Conservation (phyloP, 2,888 invertebrate species). For the Xestoiulus laeticollis region DNA sequence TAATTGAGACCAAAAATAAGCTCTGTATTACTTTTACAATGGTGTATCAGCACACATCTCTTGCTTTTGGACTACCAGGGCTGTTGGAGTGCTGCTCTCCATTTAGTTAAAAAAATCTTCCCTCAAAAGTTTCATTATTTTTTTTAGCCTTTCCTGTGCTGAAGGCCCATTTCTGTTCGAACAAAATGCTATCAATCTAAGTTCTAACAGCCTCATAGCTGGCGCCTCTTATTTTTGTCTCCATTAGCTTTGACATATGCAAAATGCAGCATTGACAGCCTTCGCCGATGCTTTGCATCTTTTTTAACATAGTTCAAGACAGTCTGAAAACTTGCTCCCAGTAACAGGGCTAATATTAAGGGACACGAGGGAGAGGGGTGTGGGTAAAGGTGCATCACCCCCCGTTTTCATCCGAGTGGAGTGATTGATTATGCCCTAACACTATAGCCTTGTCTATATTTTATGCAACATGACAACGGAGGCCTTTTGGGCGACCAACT, state of each 20-base stretch:
- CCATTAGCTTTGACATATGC: constrained; percentile 26
- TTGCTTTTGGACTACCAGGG: background rate
- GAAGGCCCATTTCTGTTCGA: background rate
- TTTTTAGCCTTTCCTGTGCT: background rate
- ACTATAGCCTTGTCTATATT: constrained; percentile 19
- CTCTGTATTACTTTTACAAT: background rate
- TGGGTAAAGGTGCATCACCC: background rate
- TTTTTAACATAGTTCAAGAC: background rate
- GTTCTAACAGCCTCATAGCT: background rate
- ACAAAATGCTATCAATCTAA: constrained; percentile 26
- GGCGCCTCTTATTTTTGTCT: constrained; percentile 26
- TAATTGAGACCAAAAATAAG: constrained; percentile 18
- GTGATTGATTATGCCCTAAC: constrained; percentile 26
- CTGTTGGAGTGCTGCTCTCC: background rate
- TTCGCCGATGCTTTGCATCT: background rate
- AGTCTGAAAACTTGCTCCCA: background rate
- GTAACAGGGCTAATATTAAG: constrained; percentile 1
- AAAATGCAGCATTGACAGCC: constrained; percentile 26
- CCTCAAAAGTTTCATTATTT: constrained; percentile 2
- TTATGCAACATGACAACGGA: constrained; percentile 18
- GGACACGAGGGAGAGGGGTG: background rate
- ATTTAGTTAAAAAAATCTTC: background rate
- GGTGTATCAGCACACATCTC: background rate
- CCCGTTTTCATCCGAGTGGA: background rate
- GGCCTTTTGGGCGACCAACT: constrained; percentile 19